Conservation (phyloP, 2,888 invertebrate genomes). For the Ganaspis brasiliensis region DNA sequence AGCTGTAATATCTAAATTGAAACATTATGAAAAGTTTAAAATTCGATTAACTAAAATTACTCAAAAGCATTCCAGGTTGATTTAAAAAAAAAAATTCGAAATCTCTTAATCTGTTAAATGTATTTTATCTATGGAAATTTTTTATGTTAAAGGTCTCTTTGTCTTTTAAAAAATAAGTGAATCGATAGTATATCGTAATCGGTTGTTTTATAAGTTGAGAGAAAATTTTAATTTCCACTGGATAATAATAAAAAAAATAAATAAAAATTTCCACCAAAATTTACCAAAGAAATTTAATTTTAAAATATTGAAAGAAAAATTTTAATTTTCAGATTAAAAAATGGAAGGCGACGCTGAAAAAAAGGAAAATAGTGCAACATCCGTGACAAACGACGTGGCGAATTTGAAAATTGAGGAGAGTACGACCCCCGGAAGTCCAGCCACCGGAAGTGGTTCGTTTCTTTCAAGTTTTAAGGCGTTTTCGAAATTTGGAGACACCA, state of each 20-base stretch:
- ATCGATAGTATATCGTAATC: too few relatives aligned
- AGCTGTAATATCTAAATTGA: too few relatives aligned
- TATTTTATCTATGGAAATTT: not conserved
- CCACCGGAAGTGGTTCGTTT: conserved; percentile 62
- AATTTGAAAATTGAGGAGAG: conserved; percentile 56
- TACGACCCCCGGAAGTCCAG: conserved; percentile 48
- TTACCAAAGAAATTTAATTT: too few relatives aligned
- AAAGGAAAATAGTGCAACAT: conserved; percentile 45
- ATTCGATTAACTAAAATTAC: too few relatives aligned
- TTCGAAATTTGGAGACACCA: conserved; percentile 93
- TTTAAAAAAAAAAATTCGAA: not conserved
- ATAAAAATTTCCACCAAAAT: too few relatives aligned
- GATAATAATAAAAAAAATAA: too few relatives aligned
- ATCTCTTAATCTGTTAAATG: not conserved
- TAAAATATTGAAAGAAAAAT: not conserved
- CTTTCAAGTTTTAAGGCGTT: conserved; percentile 86
- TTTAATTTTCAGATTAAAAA: conserved; percentile 3
- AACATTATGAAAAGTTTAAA: too few relatives aligned
- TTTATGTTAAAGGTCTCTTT: not conserved
- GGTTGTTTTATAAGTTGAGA: too few relatives aligned
- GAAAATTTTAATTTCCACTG: too few relatives aligned
- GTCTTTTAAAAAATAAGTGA: not conserved
- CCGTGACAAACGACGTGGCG: conserved; percentile 50
- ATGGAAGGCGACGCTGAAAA: conserved; percentile 19
- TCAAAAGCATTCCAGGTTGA: too few relatives aligned